Conservation (phyloP, 2,797 vertebrate species). For the Hyperoplus immaculatus region DNA sequence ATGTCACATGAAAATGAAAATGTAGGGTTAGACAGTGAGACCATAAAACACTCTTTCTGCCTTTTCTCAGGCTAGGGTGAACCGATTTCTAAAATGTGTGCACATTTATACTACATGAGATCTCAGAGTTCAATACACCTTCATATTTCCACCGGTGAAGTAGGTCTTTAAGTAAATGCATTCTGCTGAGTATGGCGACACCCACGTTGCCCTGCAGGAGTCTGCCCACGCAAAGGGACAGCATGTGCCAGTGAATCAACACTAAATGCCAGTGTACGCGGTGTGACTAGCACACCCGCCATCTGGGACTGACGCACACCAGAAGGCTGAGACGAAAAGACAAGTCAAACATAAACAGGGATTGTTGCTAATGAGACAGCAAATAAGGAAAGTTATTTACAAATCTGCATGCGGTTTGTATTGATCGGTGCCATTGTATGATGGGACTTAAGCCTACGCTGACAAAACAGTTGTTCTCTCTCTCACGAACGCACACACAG, state of each 20-base stretch:
- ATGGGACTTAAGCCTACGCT: background rate
- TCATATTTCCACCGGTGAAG: too few relatives aligned
- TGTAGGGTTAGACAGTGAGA: too few relatives aligned
- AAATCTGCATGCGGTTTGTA: constrained; percentile 50
- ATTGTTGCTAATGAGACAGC: constrained; percentile 74
- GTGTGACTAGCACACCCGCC: constrained; percentile 73
- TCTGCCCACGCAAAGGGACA: constrained; percentile 61
- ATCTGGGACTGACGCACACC: constrained; percentile 78
- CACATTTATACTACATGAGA: too few relatives aligned
- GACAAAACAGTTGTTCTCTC: background rate
- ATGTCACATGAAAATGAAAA: too few relatives aligned
- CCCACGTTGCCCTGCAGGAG: constrained; percentile 44
- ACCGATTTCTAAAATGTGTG: too few relatives aligned
- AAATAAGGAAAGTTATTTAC: constrained; percentile 79
- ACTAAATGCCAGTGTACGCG: constrained; percentile 75
- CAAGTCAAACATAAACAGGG: constrained; percentile 64
- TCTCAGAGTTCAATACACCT: too few relatives aligned
- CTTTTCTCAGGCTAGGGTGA: too few relatives aligned
- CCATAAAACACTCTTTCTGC: too few relatives aligned
- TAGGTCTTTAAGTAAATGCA: background rate
- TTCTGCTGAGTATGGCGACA: constrained; percentile 22
- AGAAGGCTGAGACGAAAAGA: constrained; percentile 71
- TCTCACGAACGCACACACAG: background rate
- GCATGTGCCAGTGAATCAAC: constrained; percentile 70
- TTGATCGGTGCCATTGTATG: constrained; percentile 55